Conservation (phyloP, 2,113 vertebrate genomes). For the Micromys minutus region DNA sequence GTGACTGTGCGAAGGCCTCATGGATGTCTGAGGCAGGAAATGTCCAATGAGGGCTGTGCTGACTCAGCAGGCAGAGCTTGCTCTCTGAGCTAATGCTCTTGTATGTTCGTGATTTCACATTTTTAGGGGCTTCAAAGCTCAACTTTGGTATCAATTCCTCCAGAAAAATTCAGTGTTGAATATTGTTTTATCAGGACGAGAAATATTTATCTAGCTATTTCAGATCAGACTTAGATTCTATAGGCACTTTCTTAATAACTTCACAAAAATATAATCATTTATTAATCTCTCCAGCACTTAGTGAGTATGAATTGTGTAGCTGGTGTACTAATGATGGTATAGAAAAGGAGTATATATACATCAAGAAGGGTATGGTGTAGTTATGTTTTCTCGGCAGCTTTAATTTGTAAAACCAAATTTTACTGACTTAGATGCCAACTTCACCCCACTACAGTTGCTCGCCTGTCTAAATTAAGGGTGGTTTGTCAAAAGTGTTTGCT, state of each 20-base stretch:
- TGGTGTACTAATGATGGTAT: neutral
- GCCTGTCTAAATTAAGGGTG: slow-evolving; percentile 7
- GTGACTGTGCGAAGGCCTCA: neutral
- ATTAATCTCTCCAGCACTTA: neutral
- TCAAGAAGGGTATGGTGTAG: neutral
- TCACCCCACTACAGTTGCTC: neutral
- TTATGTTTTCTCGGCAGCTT: slow-evolving; percentile 24
- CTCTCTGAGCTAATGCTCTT: neutral
- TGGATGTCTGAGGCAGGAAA: neutral
- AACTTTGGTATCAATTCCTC: neutral
- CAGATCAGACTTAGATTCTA: neutral
- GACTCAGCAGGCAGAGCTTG: neutral
- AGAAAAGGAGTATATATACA: neutral
- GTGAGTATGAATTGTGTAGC: neutral
- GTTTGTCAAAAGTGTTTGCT: neutral
- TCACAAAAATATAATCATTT: neutral
- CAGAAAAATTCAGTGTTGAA: neutral
- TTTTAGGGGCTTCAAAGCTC: neutral
- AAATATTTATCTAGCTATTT: neutral
- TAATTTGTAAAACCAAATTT: neutral
- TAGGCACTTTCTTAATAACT: neutral
- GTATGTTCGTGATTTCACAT: neutral
- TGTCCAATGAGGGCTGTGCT: neutral
- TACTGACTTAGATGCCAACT: neutral
- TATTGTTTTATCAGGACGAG: neutral